A percentile compares a stretch with the other conserved stretches of the same genome.
These are phyloP conservation scores for Steinernema scapterisci DNA, from an alignment of 2,888 invertebrate genomes.

Conservation along the genomic window DNA sequence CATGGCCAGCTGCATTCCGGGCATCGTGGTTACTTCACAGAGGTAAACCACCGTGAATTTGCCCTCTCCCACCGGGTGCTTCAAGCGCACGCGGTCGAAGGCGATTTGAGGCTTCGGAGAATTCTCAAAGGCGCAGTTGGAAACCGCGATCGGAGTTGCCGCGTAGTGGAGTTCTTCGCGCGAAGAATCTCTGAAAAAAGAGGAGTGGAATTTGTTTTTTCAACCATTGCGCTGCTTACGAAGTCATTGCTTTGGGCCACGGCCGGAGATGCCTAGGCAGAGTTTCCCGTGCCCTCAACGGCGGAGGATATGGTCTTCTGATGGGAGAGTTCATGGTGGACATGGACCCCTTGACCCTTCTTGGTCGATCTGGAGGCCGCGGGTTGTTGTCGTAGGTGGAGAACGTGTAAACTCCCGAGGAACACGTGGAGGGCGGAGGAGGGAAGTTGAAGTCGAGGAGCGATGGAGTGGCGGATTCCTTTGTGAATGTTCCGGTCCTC, in stretches of 20 bases:
- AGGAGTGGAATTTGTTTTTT: too few species aligned
- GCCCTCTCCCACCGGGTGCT: slow-evolving; percentile 56
- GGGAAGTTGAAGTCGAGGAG: slow-evolving; percentile 61
- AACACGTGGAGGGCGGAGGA: slow-evolving; percentile 53
- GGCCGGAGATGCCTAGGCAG: slow-evolving; percentile 12
- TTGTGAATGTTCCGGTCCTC: slow-evolving; percentile 15
- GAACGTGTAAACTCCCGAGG: slow-evolving; percentile 32
- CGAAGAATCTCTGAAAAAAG: slow-evolving; percentile 10
- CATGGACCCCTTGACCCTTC: slow-evolving; percentile 5
- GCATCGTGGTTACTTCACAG: slow-evolving; percentile 43
- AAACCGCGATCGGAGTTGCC: neutral
- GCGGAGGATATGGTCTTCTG: slow-evolving; percentile 5
- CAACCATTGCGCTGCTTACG: neutral
- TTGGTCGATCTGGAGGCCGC: neutral
- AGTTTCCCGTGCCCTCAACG: neutral
- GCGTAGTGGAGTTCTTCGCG: slow-evolving; percentile 33
- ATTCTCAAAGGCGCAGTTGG: slow-evolving; percentile 9
- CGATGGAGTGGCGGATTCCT: slow-evolving; percentile 38
- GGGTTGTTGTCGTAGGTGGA: slow-evolving; percentile 32
- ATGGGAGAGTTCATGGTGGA: slow-evolving; percentile 13
- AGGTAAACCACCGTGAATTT: slow-evolving; percentile 57
- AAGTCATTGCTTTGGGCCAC: slow-evolving; percentile 6
- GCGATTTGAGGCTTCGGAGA: slow-evolving; percentile 4
- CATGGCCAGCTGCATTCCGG: slow-evolving; percentile 38
- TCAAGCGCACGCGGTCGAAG: slow-evolving; percentile 13